Evolutionary conservation across 2,888 invertebrate species (phyloP).

Genomic region (Philhelius pedissequus): DNA sequence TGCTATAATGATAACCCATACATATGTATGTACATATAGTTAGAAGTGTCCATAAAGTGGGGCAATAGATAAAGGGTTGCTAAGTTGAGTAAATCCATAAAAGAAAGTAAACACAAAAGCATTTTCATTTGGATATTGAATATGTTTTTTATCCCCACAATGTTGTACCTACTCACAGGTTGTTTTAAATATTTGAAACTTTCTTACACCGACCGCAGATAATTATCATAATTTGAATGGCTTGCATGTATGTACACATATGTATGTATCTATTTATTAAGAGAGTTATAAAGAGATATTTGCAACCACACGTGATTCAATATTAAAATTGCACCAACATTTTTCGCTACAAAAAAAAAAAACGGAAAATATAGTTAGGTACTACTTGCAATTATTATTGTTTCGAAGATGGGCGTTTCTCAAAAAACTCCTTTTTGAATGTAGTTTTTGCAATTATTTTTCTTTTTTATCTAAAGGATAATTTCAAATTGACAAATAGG

Average conservation of each 20-base stretch:
- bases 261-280: not conserved
- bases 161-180: not conserved
- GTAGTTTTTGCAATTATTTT: not conserved
- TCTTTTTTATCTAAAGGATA: not conserved
- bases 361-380: not conserved
- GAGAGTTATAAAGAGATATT: not conserved
- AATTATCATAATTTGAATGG: not conserved
- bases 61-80: not conserved
- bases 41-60: not conserved
- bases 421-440: not conserved
- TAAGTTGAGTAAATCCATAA: not conserved
- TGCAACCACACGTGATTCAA: conserved; percentile 36
- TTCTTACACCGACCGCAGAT: not conserved
- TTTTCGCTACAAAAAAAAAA: not conserved
- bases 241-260: not conserved
- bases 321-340: conserved; percentile 3
- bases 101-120: not conserved
- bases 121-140: conserved; percentile 23
- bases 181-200: not conserved
- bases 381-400: no score
- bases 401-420: no score
- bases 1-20: no score
- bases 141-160: not conserved
- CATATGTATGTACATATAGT: no score
- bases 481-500: not conserved